Evolutionary conservation across 2,888 invertebrate species (phyloP).

Genomic region (Tenthredo amoena): DNA sequence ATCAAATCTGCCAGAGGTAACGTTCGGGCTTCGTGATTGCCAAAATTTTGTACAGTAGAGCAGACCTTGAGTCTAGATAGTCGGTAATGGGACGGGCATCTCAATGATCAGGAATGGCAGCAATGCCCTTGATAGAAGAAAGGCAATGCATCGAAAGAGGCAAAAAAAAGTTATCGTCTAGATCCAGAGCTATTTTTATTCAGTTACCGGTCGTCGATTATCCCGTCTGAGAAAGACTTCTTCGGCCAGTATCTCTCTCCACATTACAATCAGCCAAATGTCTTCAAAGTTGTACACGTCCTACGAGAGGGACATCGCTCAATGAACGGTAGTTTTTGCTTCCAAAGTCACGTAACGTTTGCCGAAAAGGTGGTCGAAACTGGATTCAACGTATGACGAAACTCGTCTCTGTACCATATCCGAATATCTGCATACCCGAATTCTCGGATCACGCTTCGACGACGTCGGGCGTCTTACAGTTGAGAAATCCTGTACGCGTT

Average conservation of each 20-base stretch:
- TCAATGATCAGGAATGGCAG: neutral
- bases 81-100: slow-evolving; percentile 12
- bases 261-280: neutral
- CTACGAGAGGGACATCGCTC: neutral
- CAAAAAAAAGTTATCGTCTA: neutral
- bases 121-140: slow-evolving; percentile 27
- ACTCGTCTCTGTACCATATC: neutral
- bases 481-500: neutral
- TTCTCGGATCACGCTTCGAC: neutral
- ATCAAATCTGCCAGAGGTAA: neutral
- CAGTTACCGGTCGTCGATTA: neutral
- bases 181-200: neutral
- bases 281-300: neutral
- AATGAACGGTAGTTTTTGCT: neutral
- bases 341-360: neutral
- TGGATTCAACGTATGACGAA: neutral
- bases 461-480: neutral
- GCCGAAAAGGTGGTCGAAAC: neutral
- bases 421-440: neutral
- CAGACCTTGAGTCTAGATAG: slow-evolving; percentile 1
- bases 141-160: neutral
- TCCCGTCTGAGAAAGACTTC: neutral
- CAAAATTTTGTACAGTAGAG: neutral
- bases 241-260: neutral
- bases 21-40: neutral